Conservation (phyloP, 2,888 invertebrate genomes). For the Drosophila cracens region DNA sequence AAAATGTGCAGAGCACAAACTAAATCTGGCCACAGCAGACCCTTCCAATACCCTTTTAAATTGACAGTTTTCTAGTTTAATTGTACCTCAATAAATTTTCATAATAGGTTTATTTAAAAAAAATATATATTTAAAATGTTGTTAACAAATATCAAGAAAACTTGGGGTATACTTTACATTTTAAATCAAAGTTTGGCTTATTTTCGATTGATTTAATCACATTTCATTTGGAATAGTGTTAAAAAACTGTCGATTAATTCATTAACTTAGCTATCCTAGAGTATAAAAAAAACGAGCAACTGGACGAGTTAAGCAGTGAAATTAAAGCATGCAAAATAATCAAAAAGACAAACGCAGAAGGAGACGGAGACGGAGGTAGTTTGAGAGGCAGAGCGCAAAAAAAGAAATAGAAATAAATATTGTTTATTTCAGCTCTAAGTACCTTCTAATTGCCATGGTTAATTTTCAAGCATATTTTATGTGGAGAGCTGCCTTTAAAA, state of each 20-base stretch:
- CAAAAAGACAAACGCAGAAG: background rate
- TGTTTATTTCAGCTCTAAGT: slow-evolving; percentile 54
- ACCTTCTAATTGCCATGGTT: slow-evolving; percentile 70
- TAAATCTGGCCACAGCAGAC: background rate
- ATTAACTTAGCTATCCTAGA: background rate
- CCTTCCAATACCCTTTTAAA: slow-evolving; percentile 10
- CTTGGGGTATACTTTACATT: background rate
- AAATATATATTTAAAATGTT: background rate
- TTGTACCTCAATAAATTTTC: background rate
- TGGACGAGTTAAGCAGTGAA: slow-evolving; percentile 5
- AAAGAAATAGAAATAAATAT: slow-evolving; percentile 39
- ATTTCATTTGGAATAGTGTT: background rate
- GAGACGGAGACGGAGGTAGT: background rate
- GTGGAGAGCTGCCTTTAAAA: slow-evolving; percentile 34
- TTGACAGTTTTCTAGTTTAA: too few species aligned
- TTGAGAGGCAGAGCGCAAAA: background rate
- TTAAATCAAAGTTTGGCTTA: background rate
- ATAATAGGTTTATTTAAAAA: background rate
- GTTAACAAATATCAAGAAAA: background rate
- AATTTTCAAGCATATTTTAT: slow-evolving; percentile 63
- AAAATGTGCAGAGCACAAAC: slow-evolving; percentile 33
- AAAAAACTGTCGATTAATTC: background rate
- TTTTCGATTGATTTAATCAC: background rate
- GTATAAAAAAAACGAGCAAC: slow-evolving; percentile 8
- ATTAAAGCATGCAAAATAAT: slow-evolving; percentile 26